Base-by-base conservation (phyloP, 2,113 vertebrate species). In the Rhynchopsitta pachyrhyncha region DNA sequence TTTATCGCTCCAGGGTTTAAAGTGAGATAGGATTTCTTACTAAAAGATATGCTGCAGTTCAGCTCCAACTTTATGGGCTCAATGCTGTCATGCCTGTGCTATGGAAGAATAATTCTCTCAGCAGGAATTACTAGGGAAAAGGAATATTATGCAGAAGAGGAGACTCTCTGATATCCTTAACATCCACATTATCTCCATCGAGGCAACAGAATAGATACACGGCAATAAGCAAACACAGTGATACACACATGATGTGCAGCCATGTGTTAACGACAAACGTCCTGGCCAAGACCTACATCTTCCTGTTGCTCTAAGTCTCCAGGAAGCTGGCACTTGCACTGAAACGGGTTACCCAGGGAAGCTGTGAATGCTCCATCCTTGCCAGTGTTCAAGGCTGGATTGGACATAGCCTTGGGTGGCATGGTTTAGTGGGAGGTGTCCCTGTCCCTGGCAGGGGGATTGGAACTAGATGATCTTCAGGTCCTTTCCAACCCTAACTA, bases 121-220 rank as follows among this genome's bases (percentile, higher is more conserved):
- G 95, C 79, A 95, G 95, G 93, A 93, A 78, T 79, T 86, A 39
- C 44, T 19, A 75, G 46, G 73, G 81, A 90, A 95, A 77, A 86
- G 80, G 88, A 70, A 91, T n/a, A 93, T 96, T 93, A 96, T 95
- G 94, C 90, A 90, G 92, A 88, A 82, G 69, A 84, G 18, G n/a
- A 79, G 42, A 64, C 24, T 60, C 67, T 90, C 83, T 86, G 83
- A 89, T 92, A 81, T 47, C 77, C 91, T 92, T 89, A 95, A 93
- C 89, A 52, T 17, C 52, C 88, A 44, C 52, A 82, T 78, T 20
- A 79, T 66, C 66, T 82, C 47, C 67, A 87, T 2, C 6, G 67
- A 93, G 84, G 81, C 78, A 18, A 81, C 5, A 3, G 25, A 83
- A 52, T 7, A 31, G 85, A 75, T 59, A 70, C 50, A 5, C 3